Evolutionary conservation across 2,797 vertebrate genomes (phyloP).

Genomic region (Sebastolobus altivelis): DNA sequence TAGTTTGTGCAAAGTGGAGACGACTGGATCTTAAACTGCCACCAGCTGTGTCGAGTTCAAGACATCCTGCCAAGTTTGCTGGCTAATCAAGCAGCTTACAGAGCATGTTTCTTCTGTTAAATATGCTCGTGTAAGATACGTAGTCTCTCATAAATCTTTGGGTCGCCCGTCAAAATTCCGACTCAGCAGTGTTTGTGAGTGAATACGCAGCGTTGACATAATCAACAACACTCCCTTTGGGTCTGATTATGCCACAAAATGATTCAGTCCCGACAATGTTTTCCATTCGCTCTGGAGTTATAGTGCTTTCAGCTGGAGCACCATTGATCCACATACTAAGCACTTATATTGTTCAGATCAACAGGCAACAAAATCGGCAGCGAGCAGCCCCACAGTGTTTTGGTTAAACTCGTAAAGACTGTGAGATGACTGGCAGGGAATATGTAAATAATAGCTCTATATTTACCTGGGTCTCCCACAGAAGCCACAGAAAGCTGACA

Average conservation of each 20-base stretch:
- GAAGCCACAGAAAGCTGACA: constrained; percentile 42
- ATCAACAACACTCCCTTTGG: constrained; percentile 65
- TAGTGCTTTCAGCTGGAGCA: constrained; percentile 66
- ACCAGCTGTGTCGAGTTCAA: constrained; percentile 54
- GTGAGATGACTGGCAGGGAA: constrained; percentile 49
- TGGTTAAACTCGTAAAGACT: constrained; percentile 33
- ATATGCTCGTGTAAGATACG: constrained; percentile 52
- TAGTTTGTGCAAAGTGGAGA: constrained; percentile 20
- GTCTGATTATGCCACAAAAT: constrained; percentile 56
- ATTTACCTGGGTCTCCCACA: constrained; percentile 42
- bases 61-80: constrained; percentile 40
- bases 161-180: constrained; percentile 39
- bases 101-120: constrained; percentile 38
- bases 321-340: constrained; percentile 43
- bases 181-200: constrained; percentile 63
- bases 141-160: constrained; percentile 51
- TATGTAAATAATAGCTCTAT: constrained; percentile 53
- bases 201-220: constrained; percentile 58
- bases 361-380: constrained; percentile 56
- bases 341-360: constrained; percentile 39
- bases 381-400: constrained; percentile 31
- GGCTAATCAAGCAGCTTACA: constrained; percentile 51
- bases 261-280: constrained; percentile 47
- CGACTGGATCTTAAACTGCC: constrained; percentile 45
- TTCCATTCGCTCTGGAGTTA: constrained; percentile 43